Conservation (phyloP, 2,888 invertebrate species). For the Pachliopta kotzebuea region DNA sequence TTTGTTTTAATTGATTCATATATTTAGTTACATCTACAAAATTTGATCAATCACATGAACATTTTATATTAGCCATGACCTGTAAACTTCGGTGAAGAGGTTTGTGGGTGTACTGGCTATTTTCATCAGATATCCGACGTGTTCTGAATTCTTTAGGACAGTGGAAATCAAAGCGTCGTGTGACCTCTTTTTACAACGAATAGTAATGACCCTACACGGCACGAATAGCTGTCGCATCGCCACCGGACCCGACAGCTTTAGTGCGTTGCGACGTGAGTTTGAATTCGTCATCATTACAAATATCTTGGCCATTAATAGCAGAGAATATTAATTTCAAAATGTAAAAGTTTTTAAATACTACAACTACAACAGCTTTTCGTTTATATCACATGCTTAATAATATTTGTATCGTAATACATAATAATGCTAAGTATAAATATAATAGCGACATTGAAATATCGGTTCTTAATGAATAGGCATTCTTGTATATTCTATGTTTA, state of each 20-base stretch:
- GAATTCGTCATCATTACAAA: constrained; percentile 41
- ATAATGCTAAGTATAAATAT: no score
- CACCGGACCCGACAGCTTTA: constrained; percentile 38
- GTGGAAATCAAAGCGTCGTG: constrained; percentile 57
- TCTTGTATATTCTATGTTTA: no score
- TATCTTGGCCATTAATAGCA: constrained; percentile 29
- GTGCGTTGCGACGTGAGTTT: constrained; percentile 40
- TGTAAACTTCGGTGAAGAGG: constrained; percentile 30
- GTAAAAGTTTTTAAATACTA: no score
- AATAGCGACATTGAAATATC: no score
- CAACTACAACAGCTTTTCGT: no score
- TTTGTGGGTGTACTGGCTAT: constrained; percentile 36
- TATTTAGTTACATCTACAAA: no score
- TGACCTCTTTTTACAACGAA: constrained; percentile 68
- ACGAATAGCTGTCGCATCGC: constrained; percentile 33
- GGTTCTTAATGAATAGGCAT: no score
- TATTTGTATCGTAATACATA: no score
- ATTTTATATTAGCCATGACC: constrained; percentile 27
- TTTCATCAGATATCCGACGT: constrained; percentile 49
- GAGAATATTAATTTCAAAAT: not conserved
- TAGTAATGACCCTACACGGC: constrained; percentile 71
- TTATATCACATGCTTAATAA: no score
- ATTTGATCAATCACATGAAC: no score
- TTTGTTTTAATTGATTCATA: no score
- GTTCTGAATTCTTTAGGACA: constrained; percentile 39